Conservation (phyloP, 2,797 vertebrate genomes). For the Adelosebastes latens region DNA sequence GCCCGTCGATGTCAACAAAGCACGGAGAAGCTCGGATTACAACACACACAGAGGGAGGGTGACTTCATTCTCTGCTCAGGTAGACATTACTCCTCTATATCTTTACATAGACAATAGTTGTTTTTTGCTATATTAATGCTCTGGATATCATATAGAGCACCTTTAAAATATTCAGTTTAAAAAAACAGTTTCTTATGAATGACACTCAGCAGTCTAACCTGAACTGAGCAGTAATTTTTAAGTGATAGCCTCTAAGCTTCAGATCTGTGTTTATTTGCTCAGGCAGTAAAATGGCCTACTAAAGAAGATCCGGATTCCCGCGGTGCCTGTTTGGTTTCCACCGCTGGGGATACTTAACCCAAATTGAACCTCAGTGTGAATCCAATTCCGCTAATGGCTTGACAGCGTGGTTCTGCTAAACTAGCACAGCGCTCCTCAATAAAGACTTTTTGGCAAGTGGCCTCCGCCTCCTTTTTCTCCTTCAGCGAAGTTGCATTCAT, state of each 20-base stretch:
- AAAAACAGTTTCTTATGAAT: background rate
- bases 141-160: too few relatives aligned
- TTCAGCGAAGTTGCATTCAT: background rate
- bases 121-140: too few relatives aligned
- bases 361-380: constrained; percentile 76
- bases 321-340: constrained; percentile 50
- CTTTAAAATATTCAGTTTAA: background rate
- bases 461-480: background rate
- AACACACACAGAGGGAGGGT: rapidly evolving
- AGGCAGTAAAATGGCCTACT: constrained; percentile 67
- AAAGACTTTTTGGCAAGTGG: constrained; percentile 15
- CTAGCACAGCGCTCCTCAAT: constrained; percentile 40
- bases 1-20: too few relatives aligned
- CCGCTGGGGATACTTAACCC: constrained; percentile 76
- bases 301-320: constrained; percentile 59
- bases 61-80: too few relatives aligned
- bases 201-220: background rate
- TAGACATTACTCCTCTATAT: too few relatives aligned
- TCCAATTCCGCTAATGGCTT: constrained; percentile 73
- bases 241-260: constrained; percentile 19
- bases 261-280: constrained; percentile 61
- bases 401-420: constrained; percentile 44
- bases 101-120: too few relatives aligned
- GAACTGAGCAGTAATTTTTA: background rate
- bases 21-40: too few relatives aligned